These are phyloP conservation scores for Agapornis canus DNA, from an alignment of 2,797 vertebrate species.

Conservation along the genomic window DNA sequence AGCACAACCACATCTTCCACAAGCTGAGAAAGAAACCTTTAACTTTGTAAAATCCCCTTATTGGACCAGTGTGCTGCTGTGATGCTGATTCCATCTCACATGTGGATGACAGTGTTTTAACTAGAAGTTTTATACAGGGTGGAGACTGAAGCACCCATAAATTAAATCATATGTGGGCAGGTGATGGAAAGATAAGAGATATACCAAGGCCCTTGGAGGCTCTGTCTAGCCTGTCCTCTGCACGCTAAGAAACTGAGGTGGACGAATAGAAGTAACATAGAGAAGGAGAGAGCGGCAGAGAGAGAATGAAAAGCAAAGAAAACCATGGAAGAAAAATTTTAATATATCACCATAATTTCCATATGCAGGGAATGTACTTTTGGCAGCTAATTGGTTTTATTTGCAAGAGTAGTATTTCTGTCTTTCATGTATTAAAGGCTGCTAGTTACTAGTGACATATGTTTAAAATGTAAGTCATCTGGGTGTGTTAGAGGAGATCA, in stretches of 20 bases:
- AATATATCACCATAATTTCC: not conserved
- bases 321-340: not conserved
- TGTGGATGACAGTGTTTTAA: not conserved
- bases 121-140: slow-evolving; percentile 2
- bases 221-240: not conserved
- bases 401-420: not conserved
- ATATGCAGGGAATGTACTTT: not conserved
- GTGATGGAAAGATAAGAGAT: not conserved
- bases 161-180: slow-evolving; percentile 4
- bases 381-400: not conserved
- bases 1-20: accelerated
- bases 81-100: not conserved
- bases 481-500: not conserved
- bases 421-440: not conserved
- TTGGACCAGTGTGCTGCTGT: not conserved
- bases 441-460: not conserved
- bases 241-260: not conserved
- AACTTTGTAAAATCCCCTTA: not conserved
- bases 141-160: not conserved
- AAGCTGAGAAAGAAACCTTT: not conserved
- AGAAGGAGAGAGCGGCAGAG: not conserved
- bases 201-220: not conserved
- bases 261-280: not conserved
- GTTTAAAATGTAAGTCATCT: not conserved
- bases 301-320: not conserved